Conservation (phyloP, 1,140 invertebrate species). For the Streblospio benedicti region DNA sequence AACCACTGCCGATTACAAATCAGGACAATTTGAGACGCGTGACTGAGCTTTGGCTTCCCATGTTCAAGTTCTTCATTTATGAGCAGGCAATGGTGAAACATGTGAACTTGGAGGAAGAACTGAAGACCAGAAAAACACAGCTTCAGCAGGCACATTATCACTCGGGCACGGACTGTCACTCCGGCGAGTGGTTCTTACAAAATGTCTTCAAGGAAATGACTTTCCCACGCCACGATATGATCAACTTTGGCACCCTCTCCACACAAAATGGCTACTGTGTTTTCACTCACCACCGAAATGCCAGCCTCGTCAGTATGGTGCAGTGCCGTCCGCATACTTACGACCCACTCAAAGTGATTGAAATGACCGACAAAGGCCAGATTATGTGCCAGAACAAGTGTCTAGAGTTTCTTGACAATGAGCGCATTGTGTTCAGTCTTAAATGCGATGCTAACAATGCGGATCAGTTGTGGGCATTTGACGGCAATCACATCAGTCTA, state of each 20-base stretch:
- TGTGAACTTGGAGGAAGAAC: neutral
- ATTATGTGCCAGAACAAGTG: too few species aligned
- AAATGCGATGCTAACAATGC: too few species aligned
- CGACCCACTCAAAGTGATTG: too few species aligned
- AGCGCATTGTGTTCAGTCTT: too few species aligned
- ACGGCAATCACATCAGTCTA: too few species aligned
- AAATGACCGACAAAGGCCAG: too few species aligned
- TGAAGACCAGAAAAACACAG: neutral
- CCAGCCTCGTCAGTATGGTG: constrained; percentile 3
- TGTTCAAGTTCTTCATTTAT: constrained; percentile 10
- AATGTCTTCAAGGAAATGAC: constrained; percentile 6
- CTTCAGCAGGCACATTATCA: neutral
- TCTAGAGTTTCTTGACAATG: too few species aligned
- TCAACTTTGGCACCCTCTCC: constrained; percentile 11
- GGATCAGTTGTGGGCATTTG: too few species aligned
- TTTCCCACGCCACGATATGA: neutral
- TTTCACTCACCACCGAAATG: neutral
- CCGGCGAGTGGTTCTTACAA: constrained; percentile 11
- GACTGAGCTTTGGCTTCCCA: constrained; percentile 13
- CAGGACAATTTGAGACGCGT: constrained; percentile 4
- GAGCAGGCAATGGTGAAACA: neutral
- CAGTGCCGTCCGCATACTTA: constrained; percentile 16
- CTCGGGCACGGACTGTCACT: neutral
- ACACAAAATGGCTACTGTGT: constrained; percentile 7
- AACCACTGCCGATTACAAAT: neutral